A percentile compares a stretch with the other conserved stretches of the same genome.
Conservation (phyloP, 2,113 vertebrate genomes). For the Tyto alba region DNA sequence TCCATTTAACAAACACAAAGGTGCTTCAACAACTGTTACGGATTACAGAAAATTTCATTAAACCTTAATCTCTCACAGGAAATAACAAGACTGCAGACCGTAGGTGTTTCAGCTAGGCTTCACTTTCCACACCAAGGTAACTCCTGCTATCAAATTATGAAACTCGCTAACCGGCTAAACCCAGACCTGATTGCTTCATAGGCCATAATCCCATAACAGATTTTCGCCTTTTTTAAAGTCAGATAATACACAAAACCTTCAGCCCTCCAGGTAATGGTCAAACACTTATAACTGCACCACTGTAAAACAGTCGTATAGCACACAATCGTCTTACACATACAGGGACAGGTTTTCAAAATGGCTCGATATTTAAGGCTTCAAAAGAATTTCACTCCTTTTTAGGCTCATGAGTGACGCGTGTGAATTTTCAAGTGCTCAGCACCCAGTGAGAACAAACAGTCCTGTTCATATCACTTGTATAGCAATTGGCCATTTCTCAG, state of each 20-base stretch:
- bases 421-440: conserved; percentile 1
- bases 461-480: background rate
- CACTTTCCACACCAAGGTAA: background rate
- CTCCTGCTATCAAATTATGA: background rate
- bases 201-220: background rate
- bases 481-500: conserved; percentile 27
- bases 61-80: background rate
- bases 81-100: background rate
- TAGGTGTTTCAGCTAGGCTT: background rate
- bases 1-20: background rate
- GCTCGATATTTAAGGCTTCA: background rate
- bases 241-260: background rate
- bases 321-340: background rate
- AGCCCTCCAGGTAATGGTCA: background rate
- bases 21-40: background rate
- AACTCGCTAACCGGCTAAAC: background rate
- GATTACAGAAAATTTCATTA: background rate
- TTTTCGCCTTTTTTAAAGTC: background rate
- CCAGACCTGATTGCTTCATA: background rate
- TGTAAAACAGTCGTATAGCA: background rate
- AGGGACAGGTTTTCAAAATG: background rate
- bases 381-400: background rate
- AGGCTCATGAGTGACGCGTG: background rate
- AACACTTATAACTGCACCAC: background rate
- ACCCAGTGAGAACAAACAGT: conserved; percentile 45